Percentiles rank a stretch among this genome's conserved stretches.
Conservation (phyloP, 2,888 invertebrate genomes). For the Lithophane ornitopus region DNA sequence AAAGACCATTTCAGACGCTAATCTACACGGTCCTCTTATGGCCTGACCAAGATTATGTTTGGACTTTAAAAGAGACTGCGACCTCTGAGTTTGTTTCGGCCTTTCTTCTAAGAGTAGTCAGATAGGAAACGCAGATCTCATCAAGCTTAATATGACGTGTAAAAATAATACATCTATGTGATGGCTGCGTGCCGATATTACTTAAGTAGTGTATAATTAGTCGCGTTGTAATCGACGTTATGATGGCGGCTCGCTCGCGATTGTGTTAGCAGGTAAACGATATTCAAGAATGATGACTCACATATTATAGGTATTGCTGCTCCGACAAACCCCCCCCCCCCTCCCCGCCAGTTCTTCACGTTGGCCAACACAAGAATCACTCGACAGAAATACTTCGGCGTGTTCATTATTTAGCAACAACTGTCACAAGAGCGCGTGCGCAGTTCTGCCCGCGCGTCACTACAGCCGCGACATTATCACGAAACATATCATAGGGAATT, state of each 20-base stretch:
- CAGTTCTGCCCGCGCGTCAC: background rate
- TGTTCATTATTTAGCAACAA: conserved; percentile 26
- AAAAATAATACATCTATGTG: too few species aligned
- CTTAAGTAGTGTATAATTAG: background rate
- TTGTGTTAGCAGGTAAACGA: conserved; percentile 19
- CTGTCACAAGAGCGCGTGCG: background rate
- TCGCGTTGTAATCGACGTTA: background rate
- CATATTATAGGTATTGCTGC: background rate
- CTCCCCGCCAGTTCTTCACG: too few species aligned
- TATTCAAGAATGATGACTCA: conserved; percentile 27
- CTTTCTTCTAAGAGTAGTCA: too few species aligned
- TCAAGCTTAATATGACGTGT: too few species aligned
- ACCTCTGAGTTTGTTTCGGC: too few species aligned
- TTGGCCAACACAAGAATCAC: background rate
- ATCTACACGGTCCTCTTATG: too few species aligned
- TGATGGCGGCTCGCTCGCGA: conserved; percentile 1
- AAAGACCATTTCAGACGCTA: too few species aligned
- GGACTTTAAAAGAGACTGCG: too few species aligned
- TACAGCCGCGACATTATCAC: too few species aligned
- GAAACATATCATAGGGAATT: too few species aligned
- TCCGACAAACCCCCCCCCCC: background rate
- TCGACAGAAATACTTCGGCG: conserved; percentile 36
- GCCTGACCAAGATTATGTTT: too few species aligned
- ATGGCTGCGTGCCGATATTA: background rate
- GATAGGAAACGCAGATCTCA: too few species aligned